These are phyloP conservation scores for Brachynemurus nebulosus DNA, from an alignment of 2,888 invertebrate genomes.

Conservation along the genomic window DNA sequence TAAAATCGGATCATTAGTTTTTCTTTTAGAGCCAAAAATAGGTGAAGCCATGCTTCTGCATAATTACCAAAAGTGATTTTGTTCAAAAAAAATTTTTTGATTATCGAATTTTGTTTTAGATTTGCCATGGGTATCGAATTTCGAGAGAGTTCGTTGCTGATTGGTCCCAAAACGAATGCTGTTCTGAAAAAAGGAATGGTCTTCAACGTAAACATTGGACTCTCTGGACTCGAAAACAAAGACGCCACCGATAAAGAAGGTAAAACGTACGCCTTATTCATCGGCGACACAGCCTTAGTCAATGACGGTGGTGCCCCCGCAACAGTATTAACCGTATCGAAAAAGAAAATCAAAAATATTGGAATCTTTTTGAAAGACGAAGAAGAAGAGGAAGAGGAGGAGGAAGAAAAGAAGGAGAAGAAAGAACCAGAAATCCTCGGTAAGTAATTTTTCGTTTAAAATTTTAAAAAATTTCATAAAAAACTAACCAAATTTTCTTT, in stretches of 20 bases:
- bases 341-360: slow-evolving; percentile 90
- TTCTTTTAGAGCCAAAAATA: no score
- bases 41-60: no score
- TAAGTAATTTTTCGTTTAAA: slow-evolving; percentile 32
- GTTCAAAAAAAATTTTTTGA: background rate
- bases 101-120: slow-evolving; percentile 28
- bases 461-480: no score
- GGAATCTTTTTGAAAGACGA: slow-evolving; percentile 90
- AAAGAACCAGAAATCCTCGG: slow-evolving; percentile 54
- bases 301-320: slow-evolving; percentile 77
- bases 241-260: slow-evolving; percentile 75
- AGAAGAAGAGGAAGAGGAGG: slow-evolving; percentile 70
- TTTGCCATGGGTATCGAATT: slow-evolving; percentile 99
- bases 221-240: slow-evolving; percentile 70
- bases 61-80: no score
- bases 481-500: no score
- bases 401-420: slow-evolving; percentile 55
- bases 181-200: slow-evolving; percentile 86
- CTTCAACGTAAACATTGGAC: slow-evolving; percentile 89
- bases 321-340: slow-evolving; percentile 74
- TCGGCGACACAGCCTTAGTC: slow-evolving; percentile 94
- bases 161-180: slow-evolving; percentile 77
- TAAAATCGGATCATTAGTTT: no score
- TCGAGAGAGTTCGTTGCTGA: slow-evolving; percentile 82
- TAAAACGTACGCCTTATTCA: slow-evolving; percentile 83